phyloP scores from a whole-genome alignment of 23 tunicate species.

The Ascidia mentula region DNA sequence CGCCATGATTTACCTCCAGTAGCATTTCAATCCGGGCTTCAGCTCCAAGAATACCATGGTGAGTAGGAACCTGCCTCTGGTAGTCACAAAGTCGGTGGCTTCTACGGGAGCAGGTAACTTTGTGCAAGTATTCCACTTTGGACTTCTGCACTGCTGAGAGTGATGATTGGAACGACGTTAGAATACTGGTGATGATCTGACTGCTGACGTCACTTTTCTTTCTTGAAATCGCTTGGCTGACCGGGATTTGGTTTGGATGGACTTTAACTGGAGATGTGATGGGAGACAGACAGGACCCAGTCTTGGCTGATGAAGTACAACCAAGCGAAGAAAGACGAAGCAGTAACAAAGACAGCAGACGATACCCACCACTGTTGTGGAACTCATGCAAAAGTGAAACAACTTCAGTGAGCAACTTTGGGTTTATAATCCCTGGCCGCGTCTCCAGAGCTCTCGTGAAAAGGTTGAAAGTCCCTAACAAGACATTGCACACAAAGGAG shows the following conservation, averaged over 20 bases:
- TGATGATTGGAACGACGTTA: slow-evolving; percentile 9
- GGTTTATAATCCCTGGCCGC: slow-evolving; percentile 14
- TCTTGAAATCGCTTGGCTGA: neutral
- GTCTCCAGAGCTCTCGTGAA: slow-evolving; percentile 20
- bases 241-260: neutral
- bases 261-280: slow-evolving; percentile 19
- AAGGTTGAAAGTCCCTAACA: slow-evolving; percentile 35
- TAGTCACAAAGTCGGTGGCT: slow-evolving; percentile 70
- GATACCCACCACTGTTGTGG: slow-evolving; percentile 51
- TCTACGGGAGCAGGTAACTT: slow-evolving; percentile 55
- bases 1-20: neutral
- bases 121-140: slow-evolving; percentile 72
- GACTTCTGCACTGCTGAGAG: slow-evolving; percentile 36
- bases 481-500: slow-evolving; percentile 31
- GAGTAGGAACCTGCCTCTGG: slow-evolving; percentile 37
- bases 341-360: slow-evolving; percentile 33
- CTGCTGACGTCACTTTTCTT: neutral
- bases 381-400: slow-evolving; percentile 75
- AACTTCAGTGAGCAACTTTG: slow-evolving; percentile 45
- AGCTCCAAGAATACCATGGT: slow-evolving; percentile 62
- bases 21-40: neutral
- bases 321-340: slow-evolving; percentile 8
- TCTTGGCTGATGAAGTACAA: neutral
- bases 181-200: neutral
- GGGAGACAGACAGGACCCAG: slow-evolving; percentile 9